phyloP scores from a whole-genome alignment of 92 coral and sea anemone genomes.

The Pocillopora grandis region DNA sequence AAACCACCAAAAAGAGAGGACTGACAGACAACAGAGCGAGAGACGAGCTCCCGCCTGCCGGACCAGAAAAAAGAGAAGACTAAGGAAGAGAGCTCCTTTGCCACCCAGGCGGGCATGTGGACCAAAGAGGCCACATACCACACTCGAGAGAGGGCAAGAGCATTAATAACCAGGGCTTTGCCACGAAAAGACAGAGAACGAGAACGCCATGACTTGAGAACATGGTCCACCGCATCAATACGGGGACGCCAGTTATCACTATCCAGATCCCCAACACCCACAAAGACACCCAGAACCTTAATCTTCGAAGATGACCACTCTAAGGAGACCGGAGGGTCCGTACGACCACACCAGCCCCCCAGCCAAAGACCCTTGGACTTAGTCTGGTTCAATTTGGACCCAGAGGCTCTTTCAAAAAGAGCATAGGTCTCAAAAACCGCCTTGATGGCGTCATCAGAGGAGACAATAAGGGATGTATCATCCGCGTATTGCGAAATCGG shows the following conservation, averaged over 20 bases:
- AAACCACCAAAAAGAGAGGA: background rate
- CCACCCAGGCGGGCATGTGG: conserved; percentile 1
- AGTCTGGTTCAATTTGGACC: background rate
- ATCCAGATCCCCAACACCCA: conserved; percentile 1
- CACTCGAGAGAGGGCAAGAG: background rate
- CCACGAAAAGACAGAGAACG: conserved; percentile 19
- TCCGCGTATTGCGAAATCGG: conserved; percentile 42
- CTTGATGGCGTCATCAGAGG: background rate
- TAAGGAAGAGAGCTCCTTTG: background rate
- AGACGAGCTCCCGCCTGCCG: background rate
- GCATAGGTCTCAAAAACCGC: background rate
- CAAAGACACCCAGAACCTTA: conserved; percentile 18
- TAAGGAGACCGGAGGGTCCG: background rate
- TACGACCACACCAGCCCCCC: conserved; percentile 13
- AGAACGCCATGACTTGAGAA: conserved; percentile 12
- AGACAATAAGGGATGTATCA: conserved; percentile 30
- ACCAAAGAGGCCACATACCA: background rate
- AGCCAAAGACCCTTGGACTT: conserved; percentile 30
- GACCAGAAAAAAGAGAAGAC: conserved; percentile 21
- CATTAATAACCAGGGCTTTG: conserved; percentile 16
- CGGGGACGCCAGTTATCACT: conserved; percentile 29
- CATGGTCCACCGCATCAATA: background rate
- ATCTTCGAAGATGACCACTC: conserved; percentile 11
- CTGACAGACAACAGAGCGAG: background rate
- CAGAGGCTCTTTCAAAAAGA: conserved; percentile 11